Evolutionary conservation across 2,797 vertebrate species (phyloP), one percentile per base, ranked within the genome.

Genomic region (Ambastaia sidthimunki): DNA sequence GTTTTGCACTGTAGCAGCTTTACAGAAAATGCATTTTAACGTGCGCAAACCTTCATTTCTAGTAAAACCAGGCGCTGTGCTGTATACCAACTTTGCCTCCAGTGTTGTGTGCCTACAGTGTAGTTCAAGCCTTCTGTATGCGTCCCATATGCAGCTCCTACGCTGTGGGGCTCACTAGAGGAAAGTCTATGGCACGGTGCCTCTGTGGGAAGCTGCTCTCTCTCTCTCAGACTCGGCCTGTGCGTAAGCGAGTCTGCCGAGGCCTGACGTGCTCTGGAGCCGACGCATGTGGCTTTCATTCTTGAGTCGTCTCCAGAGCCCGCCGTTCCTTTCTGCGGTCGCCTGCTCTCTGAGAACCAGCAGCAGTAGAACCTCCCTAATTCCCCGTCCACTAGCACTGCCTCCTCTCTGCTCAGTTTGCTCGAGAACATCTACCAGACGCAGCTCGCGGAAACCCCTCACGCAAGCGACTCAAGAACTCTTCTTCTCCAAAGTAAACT

Each of bases 231-330:
- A 72, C 66, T 41, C 10, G 13, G 25, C 31, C 66, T 70, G 34
- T 77, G 73, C 78, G 34, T 70, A 86, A 81, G 68, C 23, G 68
- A 82, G 82, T 21, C 82, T 71, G 28, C 63, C 37, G 78, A 81
- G 80, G 82, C 76, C 57, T 54, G 47, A 66, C 52, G 44, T 65
- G 50, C 62, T 80, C 66, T 80, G 80, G 48, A 87, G 86, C 86
- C 78, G 74, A 74, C 37, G 63, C 87, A 92, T 93, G 92, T 91
- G 93, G 93, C 92, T 94, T 92, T 89, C 91, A 94, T 94, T 94
- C 91, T 90, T 92, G 93, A 93, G 87, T 92, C 9, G 0, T 52
- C 86, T 93, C 93, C 93, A 94, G 91, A 37, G 16, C 89, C 92
- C 92, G 84, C 93, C 84, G 90, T 92, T 92, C 89, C 88, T 91